Evolutionary conservation across 2,888 invertebrate species (phyloP).

Genomic region (Acleris literana): DNA sequence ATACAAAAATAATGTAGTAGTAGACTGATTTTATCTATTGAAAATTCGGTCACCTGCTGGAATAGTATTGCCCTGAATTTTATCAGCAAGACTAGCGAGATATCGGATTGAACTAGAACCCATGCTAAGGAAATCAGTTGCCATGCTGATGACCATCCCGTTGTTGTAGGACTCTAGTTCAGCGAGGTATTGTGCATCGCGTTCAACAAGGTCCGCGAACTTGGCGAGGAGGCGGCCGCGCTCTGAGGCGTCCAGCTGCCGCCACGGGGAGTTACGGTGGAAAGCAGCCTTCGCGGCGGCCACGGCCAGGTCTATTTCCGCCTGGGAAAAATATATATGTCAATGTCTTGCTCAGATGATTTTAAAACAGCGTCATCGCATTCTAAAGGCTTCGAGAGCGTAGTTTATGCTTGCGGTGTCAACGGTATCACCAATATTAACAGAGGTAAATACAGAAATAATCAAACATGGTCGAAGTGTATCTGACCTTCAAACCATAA

Average conservation of each 20-base stretch:
- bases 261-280: conserved; percentile 87
- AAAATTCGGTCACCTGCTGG: conserved; percentile 68
- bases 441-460: too few relatives aligned
- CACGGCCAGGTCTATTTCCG: conserved; percentile 90
- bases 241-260: conserved; percentile 91
- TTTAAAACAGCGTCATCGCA: too few relatives aligned
- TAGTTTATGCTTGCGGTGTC: too few relatives aligned
- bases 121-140: conserved; percentile 81
- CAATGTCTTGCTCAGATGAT: too few relatives aligned
- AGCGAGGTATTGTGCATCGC: conserved; percentile 88
- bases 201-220: conserved; percentile 90
- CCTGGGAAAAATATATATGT: conserved; percentile 55
- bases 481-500: too few relatives aligned
- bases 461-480: too few relatives aligned
- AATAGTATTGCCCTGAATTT: conserved; percentile 89
- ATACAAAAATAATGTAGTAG: too few relatives aligned
- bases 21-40: too few relatives aligned
- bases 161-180: conserved; percentile 95
- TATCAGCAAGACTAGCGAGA: conserved; percentile 94
- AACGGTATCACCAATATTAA: too few relatives aligned
- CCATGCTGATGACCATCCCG: conserved; percentile 89
- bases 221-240: conserved; percentile 88
- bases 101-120: conserved; percentile 85
- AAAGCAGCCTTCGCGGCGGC: conserved; percentile 89
- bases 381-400: too few relatives aligned